These are phyloP conservation scores for Brachymystax lenok DNA, from an alignment of 2,797 vertebrate species.

Conservation along the genomic window DNA sequence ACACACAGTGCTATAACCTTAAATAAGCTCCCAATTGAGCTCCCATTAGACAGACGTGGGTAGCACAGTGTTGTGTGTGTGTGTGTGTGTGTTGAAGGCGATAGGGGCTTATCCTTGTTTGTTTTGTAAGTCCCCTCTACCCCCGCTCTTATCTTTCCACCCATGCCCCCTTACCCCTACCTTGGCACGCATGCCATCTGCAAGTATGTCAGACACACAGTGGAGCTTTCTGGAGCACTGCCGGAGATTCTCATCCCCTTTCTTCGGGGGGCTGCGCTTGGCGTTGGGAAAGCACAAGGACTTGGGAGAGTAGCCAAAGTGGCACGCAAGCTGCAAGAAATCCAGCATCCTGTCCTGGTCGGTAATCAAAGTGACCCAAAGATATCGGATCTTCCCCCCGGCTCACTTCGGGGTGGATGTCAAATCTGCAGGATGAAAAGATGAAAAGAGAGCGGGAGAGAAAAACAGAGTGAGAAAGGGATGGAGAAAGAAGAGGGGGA, in stretches of 20 bases:
- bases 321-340: constrained; percentile 69
- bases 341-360: constrained; percentile 61
- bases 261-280: constrained; percentile 45
- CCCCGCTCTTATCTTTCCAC: constrained; percentile 12
- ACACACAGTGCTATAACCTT: neutral
- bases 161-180: neutral
- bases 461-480: constrained; percentile 1
- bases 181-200: constrained; percentile 45
- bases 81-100: neutral
- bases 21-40: neutral
- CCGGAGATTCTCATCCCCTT: constrained; percentile 43
- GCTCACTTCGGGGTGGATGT: constrained; percentile 68
- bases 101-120: neutral
- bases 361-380: constrained; percentile 70
- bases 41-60: neutral
- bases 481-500: constrained; percentile 56
- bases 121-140: neutral
- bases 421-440: constrained; percentile 56
- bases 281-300: constrained; percentile 54
- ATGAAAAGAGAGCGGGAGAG: neutral
- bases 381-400: constrained; percentile 57
- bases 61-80: neutral
- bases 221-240: constrained; percentile 59
- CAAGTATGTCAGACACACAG: constrained; percentile 60
- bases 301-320: constrained; percentile 67